Percentiles rank a stretch among this genome's conserved stretches.
Conservation (phyloP, 23 tunicate genomes). For the Phallusia fumigata region DNA sequence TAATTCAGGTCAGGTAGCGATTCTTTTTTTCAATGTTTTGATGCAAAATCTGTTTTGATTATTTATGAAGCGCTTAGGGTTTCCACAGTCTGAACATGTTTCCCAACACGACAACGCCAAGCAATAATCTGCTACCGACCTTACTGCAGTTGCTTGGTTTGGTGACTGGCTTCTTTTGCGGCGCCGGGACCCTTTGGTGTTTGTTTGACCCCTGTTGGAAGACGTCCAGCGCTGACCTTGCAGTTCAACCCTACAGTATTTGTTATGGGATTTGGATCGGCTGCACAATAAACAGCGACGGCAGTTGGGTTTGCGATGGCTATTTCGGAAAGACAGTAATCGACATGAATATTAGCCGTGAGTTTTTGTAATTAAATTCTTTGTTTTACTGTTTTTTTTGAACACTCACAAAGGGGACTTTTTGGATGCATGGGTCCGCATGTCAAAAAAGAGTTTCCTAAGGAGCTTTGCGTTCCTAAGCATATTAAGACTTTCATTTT, state of each 20-base stretch:
- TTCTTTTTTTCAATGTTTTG: too few relatives aligned
- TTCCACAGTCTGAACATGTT: too few relatives aligned
- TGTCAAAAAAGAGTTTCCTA: too few relatives aligned
- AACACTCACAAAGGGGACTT: too few relatives aligned
- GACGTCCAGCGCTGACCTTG: slow-evolving; percentile 42
- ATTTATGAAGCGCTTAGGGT: too few relatives aligned
- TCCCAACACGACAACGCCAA: neutral
- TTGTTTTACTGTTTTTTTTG: neutral
- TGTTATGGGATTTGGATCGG: slow-evolving; percentile 64
- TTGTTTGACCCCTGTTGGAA: slow-evolving; percentile 74
- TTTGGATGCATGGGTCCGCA: too few relatives aligned
- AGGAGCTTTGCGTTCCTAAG: too few relatives aligned
- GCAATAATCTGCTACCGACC: neutral
- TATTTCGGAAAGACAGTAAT: slow-evolving; percentile 43
- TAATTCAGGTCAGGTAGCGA: too few relatives aligned
- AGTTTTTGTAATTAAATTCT: too few relatives aligned
- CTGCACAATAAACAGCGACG: slow-evolving; percentile 42
- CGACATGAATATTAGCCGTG: slow-evolving; percentile 48
- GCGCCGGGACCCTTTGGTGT: slow-evolving; percentile 52
- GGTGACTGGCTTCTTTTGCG: slow-evolving; percentile 35
- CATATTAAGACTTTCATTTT: too few relatives aligned
- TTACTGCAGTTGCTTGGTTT: slow-evolving; percentile 24
- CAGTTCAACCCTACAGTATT: slow-evolving; percentile 59
- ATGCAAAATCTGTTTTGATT: too few relatives aligned
- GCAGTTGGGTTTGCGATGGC: slow-evolving; percentile 56